Evolutionary conservation across 2,113 vertebrate genomes (phyloP).

Genomic region (Sterrhoptilus dennistouni): DNA sequence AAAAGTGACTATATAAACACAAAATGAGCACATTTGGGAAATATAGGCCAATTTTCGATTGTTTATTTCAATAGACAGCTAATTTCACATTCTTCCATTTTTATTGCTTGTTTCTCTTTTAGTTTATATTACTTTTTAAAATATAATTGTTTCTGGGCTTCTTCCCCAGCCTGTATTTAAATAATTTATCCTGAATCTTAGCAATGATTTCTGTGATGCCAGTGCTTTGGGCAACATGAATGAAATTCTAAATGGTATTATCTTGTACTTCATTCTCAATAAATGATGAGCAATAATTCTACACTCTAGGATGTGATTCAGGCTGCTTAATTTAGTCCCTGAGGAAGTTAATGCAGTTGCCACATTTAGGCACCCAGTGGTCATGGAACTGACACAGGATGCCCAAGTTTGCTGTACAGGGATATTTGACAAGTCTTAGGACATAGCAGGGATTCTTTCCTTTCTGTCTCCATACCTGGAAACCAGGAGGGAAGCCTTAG

Average conservation of each 20-base stretch:
- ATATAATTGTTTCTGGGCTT: not conserved
- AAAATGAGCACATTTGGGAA: not conserved
- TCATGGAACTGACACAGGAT: not conserved
- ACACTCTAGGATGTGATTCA: not conserved
- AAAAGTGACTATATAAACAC: not conserved
- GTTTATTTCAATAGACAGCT: not conserved
- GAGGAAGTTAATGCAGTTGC: not conserved
- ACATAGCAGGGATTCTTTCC: not conserved
- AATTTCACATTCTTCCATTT: not conserved
- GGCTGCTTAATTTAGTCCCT: not conserved
- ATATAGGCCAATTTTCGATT: not conserved
- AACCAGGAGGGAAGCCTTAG: not conserved
- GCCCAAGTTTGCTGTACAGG: not conserved
- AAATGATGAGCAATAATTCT: not conserved
- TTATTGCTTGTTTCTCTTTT: not conserved
- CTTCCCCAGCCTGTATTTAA: not conserved
- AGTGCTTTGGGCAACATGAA: not conserved
- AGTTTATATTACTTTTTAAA: not conserved
- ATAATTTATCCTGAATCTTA: not conserved
- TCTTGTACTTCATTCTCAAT: not conserved
- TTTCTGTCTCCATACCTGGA: not conserved
- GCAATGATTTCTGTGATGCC: not conserved
- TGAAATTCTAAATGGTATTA: not conserved
- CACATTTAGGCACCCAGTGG: not conserved
- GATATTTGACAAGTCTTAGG: not conserved